Evolutionary conservation across 2,113 vertebrate species (phyloP), one percentile per base, ranked within the genome.

Genomic region (Uria aalge): DNA sequence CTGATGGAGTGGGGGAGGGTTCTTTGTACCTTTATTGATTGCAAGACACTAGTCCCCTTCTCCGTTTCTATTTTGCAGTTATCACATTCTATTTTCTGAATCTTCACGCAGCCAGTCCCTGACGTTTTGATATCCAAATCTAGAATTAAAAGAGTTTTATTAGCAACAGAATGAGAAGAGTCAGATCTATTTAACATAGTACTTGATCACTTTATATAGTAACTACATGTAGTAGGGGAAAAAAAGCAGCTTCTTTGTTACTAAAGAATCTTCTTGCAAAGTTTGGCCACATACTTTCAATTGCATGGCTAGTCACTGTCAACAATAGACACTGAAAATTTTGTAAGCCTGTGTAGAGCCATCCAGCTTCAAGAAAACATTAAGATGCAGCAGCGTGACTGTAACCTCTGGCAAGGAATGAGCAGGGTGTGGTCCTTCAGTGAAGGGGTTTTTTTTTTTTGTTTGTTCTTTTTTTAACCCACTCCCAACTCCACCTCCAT

Each of bases 81-180:
- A 94, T 99, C 98, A 98, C 99, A 98, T 86, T 99, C 99, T 98
- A 99, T 98, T 75, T 99, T 98, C 96, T 98, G 97, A 83, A 99
- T 97, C 80, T 98, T 98, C 90, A 99, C 98, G 4, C 96, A 98
- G 64, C 99, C 99, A 84, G 97, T 93, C 41, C 99, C 99, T 71
- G 93, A 97, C 20, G 99, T 97, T 80, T 98, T 98, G 92, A 99
- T 99, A 93, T 99, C 98, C 83, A 99, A 97, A 98, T 99, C 99
- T 99, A 98, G 56, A 98, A 98, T 89, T 53, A 38, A 81, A 92
- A 92, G 52, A 92, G 20, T 47, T 84, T 88, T 81, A 67, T 96
- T 90, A 97, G 77, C 34, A 90, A 84, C 18, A 68, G 52, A 94
- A 84, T 1, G 3, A 88, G 30, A 66, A 47, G 50, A 69, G 17